Evolutionary conservation across 2,888 invertebrate species (phyloP), one percentile per base, ranked within the genome.

Genomic region (Lasioglossum pauxillum): DNA sequence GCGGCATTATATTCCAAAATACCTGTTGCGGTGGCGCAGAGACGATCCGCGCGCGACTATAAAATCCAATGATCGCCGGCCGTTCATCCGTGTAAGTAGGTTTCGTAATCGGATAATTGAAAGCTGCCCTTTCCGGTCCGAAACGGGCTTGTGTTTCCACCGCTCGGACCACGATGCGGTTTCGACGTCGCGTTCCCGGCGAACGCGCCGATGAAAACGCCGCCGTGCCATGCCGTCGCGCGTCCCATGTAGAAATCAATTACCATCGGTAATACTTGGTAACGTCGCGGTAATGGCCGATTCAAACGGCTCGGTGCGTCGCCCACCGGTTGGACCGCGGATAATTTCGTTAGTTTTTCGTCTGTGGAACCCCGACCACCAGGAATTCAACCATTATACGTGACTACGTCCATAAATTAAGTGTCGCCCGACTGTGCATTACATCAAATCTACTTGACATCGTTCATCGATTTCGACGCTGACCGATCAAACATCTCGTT

Each of bases 11-110:
- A 78, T 87, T 87, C 83, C 78, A 27, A 75, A 78, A 84, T 88
- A 88, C 88, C 88, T 88, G 88, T 88, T 88, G 88, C 87, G 75
- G 31, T 41, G n/a, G 41, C 41, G 46, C 12, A 35, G n/a, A 31
- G 46, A 44, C 73, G 71, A 76, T 44, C 31, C 12, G 69, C 69
- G 35, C 23, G 60, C 60, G 78, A 60, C 78, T 82, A 75, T 83
- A 85, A 85, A 85, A 83, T 83, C 76, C 72, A 69, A 75, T 57
- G 57, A 27, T 53, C 41, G 75, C 14, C 71, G 78, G 23, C 78
- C 78, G 60, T 78, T 84, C 83, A 75, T 71, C 83, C 83, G 83
- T 75, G 46, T 71, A 75, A 82, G 82, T 82, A 72, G 75, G 75
- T 78, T 64, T 78, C 49, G 82, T 82, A 78, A 78, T 75, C 75